Evolutionary conservation across 2,113 vertebrate species (phyloP), one percentile per base, ranked within the genome.

Genomic region (Larimichthys polyactis): DNA sequence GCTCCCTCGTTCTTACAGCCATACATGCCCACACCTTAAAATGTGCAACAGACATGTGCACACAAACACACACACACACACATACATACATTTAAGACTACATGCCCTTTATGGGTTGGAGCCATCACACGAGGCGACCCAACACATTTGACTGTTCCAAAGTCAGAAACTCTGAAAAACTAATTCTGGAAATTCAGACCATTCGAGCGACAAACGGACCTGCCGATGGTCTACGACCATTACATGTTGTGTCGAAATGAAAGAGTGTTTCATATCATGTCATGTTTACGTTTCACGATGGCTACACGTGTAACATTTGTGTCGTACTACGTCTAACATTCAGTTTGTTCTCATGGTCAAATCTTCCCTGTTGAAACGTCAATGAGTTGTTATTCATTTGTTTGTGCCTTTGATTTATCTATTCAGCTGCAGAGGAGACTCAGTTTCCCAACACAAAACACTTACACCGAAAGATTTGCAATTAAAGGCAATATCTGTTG

Each of bases 361-460:
- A 75, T 86, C 70, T 81, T 36, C 43, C 69, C 78, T 43, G 76
- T 78, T 75, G 83, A 82, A 69, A 78, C 0, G 5, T 86, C 44
- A 62, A 22, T 67, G 62, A 75, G 24, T 96, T 94, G 94, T 93
- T 92, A 82, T 95, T 95, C 79, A 95, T 96, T 97, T 97, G 94
- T 96, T 90, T 94, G 92, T 96, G 95, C 94, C 95, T 96, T 96
- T 96, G 83, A 93, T 95, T 95, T 92, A 66, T 90, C 79, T 86
- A 78, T 86, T 89, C 57, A 70, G 68, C 82, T 87, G 83, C 82
- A 36, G 70, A 88, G 75, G 77, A 92, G 66, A 89, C 71, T 78
- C 54, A 24, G 54, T 83, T 87, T 76, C 78, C 72, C 27, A 51
- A 59, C 71, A 55, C 16, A 55, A 74, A 54, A 54, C 22, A 75